Evolutionary conservation across 1,140 invertebrate species (phyloP).

Genomic region (Pseudomyrmex concolor): DNA sequence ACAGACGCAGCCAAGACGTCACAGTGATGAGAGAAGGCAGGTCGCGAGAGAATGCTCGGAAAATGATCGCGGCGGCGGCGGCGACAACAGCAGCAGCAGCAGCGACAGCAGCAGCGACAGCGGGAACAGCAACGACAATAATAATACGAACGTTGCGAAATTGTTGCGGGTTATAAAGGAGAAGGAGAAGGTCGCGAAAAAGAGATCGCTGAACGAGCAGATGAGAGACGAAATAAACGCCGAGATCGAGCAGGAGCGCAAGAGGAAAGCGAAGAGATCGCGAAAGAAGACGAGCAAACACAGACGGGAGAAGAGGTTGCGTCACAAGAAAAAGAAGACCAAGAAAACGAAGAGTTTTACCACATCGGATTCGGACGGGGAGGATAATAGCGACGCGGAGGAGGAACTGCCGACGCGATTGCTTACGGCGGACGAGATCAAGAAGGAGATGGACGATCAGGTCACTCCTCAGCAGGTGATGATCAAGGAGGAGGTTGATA

Average conservation of each 20-base stretch:
- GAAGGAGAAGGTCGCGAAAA: slow-evolving; percentile 82
- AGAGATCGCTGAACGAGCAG: slow-evolving; percentile 80
- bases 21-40: slow-evolving; percentile 42
- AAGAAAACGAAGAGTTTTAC: slow-evolving; percentile 32
- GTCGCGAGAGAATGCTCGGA: neutral
- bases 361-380: slow-evolving; percentile 7
- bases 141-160: slow-evolving; percentile 73
- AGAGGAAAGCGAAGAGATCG: slow-evolving; percentile 74
- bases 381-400: neutral
- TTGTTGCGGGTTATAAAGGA: slow-evolving; percentile 82
- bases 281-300: slow-evolving; percentile 64
- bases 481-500: slow-evolving; percentile 75
- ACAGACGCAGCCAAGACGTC: slow-evolving; percentile 21
- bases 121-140: slow-evolving; percentile 20
- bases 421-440: slow-evolving; percentile 79
- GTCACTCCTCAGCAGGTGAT: slow-evolving; percentile 78
- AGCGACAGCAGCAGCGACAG: slow-evolving; percentile 60
- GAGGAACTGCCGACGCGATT: slow-evolving; percentile 35
- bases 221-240: slow-evolving; percentile 83
- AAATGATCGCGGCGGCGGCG: neutral
- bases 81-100: slow-evolving; percentile 49
- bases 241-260: slow-evolving; percentile 81
- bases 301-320: slow-evolving; percentile 76
- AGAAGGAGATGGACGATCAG: slow-evolving; percentile 78
- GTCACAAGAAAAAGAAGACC: slow-evolving; percentile 72